Conservation (phyloP, 2,797 vertebrate genomes). For the Stomatorhinus walkeri region DNA sequence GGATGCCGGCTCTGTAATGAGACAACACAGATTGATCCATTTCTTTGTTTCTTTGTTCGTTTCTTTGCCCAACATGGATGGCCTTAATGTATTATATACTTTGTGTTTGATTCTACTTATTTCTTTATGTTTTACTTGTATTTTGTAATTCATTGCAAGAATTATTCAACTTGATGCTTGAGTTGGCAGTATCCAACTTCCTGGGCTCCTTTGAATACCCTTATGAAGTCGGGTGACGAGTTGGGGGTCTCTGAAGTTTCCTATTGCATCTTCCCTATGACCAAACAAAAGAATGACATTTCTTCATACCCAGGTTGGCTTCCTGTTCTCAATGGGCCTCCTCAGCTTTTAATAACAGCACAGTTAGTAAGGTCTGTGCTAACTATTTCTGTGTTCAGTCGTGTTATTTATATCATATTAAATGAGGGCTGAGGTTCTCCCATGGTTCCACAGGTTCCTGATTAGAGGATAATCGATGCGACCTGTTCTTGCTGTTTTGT, state of each 20-base stretch:
- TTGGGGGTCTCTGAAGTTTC: background rate
- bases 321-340: background rate
- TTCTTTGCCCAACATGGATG: background rate
- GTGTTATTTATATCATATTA: background rate
- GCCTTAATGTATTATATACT: background rate
- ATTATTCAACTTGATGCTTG: background rate
- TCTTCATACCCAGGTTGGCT: background rate
- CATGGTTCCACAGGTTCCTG: conserved; percentile 25
- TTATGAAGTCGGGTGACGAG: background rate
- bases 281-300: background rate
- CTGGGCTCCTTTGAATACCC: background rate
- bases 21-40: too few species aligned
- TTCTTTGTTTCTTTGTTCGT: conserved; percentile 22
- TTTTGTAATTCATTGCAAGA: background rate
- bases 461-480: background rate
- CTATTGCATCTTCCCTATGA: conserved; percentile 43
- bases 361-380: background rate
- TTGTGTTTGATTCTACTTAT: background rate
- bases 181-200: background rate
- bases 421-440: conserved; percentile 18
- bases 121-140: background rate
- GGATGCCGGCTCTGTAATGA: background rate
- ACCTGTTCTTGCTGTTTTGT: conserved; percentile 28
- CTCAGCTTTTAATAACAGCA: background rate
- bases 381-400: background rate